Percentiles rank a stretch among this genome's conserved stretches.
Conservation (phyloP, 2,888 invertebrate genomes). For the Leptinotarsa juncta region DNA sequence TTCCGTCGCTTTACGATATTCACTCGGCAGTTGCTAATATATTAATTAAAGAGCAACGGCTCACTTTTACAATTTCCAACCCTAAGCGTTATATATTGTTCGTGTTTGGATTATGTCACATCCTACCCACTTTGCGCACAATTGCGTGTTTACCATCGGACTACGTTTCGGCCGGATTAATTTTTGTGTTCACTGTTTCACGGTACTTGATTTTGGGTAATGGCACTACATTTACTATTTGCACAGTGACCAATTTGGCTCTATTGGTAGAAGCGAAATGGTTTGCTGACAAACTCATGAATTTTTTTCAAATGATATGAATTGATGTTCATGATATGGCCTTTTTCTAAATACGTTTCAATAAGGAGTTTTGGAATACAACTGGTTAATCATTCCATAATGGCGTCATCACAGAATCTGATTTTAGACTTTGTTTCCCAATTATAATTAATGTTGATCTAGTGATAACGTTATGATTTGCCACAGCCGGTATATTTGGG, state of each 20-base stretch:
- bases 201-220: slow-evolving; percentile 5
- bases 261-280: background rate
- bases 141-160: slow-evolving; percentile 20
- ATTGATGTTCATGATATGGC: no score
- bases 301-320: no score
- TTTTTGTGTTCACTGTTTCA: slow-evolving; percentile 19
- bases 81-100: slow-evolving; percentile 16
- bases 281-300: no score
- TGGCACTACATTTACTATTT: slow-evolving; percentile 8
- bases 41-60: slow-evolving; percentile 19
- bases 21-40: slow-evolving; percentile 11
- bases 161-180: slow-evolving; percentile 8
- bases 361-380: no score
- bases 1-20: slow-evolving; percentile 8
- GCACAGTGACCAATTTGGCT: background rate
- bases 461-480: no score
- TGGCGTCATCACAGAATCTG: no score
- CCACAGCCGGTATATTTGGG: no score
- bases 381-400: no score
- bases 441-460: no score
- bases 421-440: no score
- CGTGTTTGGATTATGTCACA: slow-evolving; percentile 19
- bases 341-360: no score
- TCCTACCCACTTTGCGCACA: slow-evolving; percentile 20
- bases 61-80: slow-evolving; percentile 15